phyloP scores from a whole-genome alignment of 2,113 vertebrate species.

The Alligator sinensis region DNA sequence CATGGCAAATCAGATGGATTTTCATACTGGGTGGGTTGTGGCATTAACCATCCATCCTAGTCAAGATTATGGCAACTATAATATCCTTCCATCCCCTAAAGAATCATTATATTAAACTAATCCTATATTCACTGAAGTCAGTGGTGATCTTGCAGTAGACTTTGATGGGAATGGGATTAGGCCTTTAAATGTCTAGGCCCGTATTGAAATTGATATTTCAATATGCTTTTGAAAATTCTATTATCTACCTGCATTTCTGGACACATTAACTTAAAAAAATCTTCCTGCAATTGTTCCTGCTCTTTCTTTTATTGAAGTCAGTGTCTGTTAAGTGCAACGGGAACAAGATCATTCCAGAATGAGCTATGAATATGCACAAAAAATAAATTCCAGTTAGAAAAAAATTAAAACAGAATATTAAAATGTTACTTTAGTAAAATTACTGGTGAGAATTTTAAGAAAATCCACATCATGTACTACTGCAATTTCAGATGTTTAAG shows the following conservation, averaged over 20 bases:
- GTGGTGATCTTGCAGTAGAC: neutral
- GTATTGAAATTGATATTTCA: too few species aligned
- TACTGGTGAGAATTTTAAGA: neutral
- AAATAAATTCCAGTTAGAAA: slow-evolving; percentile 31
- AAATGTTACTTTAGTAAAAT: slow-evolving; percentile 7
- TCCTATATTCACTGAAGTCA: neutral
- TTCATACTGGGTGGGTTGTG: neutral
- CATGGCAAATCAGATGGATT: neutral
- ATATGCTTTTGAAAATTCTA: neutral
- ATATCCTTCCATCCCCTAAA: neutral
- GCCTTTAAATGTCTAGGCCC: too few species aligned
- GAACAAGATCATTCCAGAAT: neutral
- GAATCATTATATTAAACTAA: neutral
- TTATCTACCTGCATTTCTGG: neutral
- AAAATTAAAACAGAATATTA: neutral
- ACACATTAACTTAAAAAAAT: neutral
- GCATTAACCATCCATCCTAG: neutral
- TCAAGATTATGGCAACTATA: neutral
- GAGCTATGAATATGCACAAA: neutral
- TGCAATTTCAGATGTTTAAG: neutral
- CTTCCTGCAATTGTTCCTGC: neutral
- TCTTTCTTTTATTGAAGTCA: slow-evolving; percentile 26
- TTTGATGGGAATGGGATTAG: neutral
- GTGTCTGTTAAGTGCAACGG: neutral
- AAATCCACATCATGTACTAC: neutral